phyloP scores from a whole-genome alignment of 2,113 vertebrate genomes.

The Toxotes chatareus region DNA sequence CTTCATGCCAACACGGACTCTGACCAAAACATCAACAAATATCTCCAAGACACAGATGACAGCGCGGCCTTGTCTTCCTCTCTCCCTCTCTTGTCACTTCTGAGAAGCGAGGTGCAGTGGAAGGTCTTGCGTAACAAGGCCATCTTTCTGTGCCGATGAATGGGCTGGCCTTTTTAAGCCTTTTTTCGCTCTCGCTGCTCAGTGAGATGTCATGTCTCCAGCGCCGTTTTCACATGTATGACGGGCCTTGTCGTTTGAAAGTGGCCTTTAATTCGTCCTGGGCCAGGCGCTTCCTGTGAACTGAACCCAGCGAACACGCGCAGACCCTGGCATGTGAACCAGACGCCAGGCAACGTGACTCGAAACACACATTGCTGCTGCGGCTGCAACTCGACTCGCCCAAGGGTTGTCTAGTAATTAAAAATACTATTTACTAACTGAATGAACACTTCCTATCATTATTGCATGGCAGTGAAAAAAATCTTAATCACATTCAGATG shows the following conservation, averaged over 20 bases:
- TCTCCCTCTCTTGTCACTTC: slow-evolving; percentile 40
- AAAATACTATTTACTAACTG: background rate
- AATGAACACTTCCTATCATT: background rate
- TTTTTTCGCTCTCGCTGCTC: slow-evolving; percentile 2
- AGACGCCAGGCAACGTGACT: slow-evolving; percentile 8
- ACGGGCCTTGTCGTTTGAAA: slow-evolving; percentile 44
- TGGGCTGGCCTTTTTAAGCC: slow-evolving; percentile 44
- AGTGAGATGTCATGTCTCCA: slow-evolving; percentile 55
- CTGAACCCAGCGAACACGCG: slow-evolving; percentile 33
- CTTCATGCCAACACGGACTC: slow-evolving; percentile 19
- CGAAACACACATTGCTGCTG: background rate
- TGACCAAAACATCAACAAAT: slow-evolving; percentile 53
- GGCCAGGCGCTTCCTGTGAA: slow-evolving; percentile 23
- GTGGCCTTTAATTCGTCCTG: slow-evolving; percentile 37
- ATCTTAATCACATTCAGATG: too few species aligned
- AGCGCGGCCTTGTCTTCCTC: slow-evolving; percentile 14
- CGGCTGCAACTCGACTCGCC: background rate
- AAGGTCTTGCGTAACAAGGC: slow-evolving; percentile 65
- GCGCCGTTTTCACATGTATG: slow-evolving; percentile 36
- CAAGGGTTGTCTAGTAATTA: background rate
- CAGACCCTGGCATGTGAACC: slow-evolving; percentile 38
- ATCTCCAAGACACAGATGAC: slow-evolving; percentile 49
- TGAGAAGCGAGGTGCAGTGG: slow-evolving; percentile 41
- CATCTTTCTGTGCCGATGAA: slow-evolving; percentile 71
- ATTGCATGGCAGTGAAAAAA: background rate